Evolutionary conservation across 2,797 vertebrate species (phyloP).

Genomic region (Molothrus aeneus): DNA sequence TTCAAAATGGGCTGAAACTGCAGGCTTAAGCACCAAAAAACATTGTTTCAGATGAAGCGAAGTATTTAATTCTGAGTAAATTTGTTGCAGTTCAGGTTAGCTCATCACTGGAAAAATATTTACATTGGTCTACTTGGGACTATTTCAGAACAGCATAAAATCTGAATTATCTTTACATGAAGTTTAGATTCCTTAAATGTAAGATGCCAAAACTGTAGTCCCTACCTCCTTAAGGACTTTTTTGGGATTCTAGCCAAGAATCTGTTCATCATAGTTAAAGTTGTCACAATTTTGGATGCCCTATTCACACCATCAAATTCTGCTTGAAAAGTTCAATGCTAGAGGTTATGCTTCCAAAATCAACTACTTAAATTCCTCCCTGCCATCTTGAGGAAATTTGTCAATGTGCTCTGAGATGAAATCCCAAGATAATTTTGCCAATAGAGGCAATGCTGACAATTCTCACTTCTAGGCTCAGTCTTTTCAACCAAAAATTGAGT

Average conservation of each 20-base stretch:
- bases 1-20: not conserved
- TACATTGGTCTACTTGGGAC: not conserved
- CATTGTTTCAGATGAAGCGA: not conserved
- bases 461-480: not conserved
- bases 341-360: conserved; percentile 38
- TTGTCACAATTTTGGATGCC: conserved; percentile 46
- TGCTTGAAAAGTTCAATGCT: not conserved
- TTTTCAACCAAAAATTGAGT: not conserved
- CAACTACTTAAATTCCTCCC: conserved; percentile 5
- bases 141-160: not conserved
- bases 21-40: not conserved
- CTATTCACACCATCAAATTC: conserved; percentile 56
- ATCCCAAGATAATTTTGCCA: not conserved
- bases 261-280: not conserved
- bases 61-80: not conserved
- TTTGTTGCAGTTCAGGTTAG: not conserved
- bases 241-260: conserved; percentile 6
- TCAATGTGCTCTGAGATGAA: not conserved
- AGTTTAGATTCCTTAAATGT: not conserved
- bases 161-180: not conserved
- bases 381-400: conserved; percentile 12
- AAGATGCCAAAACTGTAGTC: not conserved
- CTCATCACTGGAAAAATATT: not conserved
- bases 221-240: not conserved
- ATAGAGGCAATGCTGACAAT: not conserved